Evolutionary conservation across 2,113 vertebrate species (phyloP), one percentile per base, ranked within the genome.

Genomic region (Lutjanus erythropterus): DNA sequence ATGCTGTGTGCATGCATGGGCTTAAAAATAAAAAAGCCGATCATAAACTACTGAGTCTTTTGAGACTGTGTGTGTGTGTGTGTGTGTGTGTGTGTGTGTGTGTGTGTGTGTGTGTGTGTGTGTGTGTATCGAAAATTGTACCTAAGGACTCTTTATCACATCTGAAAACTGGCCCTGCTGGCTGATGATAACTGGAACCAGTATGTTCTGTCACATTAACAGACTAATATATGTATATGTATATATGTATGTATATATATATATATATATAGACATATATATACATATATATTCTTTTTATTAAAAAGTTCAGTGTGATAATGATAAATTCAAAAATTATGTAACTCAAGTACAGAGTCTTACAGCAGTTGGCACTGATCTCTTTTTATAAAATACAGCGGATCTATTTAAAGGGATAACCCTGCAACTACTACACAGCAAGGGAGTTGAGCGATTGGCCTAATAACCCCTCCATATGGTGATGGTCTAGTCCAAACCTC

Each of bases 391-490:
- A 89, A 79, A 74, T 61, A 65, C 46, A 77, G 67, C 14, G 9
- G 0, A 75, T 86, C 81, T 83, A 66, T 91, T 91, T 89, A 86
- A 86, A 77, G 64, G 47, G 75, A 83, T 81, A 73, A 84, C 75
- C n/a, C 62, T 66, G 47, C 47, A 78, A 71, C 21, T 49, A 5
- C 64, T 61, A 66, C 76, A 77, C 76, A 80, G 80, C 49, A 42
- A 19, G 47, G 47, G 72, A 83, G 46, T 23, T 53, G 21, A 71
- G 70, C 4, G 31, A 68, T 74, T 31, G 71, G 42, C 53, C 59
- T 73, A 64, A 78, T 81, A 78, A 73, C 56, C 83, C 35, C 50
- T 82, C 79, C 81, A 84, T 70, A 81, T 74, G 73, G 66, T 61
- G 31, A 67, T 14, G 16, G 9, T 56, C 71, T 64, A 5, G 47